Evolutionary conservation across 2,888 invertebrate species (phyloP).

Genomic region (Zootermopsis nevadensis): DNA sequence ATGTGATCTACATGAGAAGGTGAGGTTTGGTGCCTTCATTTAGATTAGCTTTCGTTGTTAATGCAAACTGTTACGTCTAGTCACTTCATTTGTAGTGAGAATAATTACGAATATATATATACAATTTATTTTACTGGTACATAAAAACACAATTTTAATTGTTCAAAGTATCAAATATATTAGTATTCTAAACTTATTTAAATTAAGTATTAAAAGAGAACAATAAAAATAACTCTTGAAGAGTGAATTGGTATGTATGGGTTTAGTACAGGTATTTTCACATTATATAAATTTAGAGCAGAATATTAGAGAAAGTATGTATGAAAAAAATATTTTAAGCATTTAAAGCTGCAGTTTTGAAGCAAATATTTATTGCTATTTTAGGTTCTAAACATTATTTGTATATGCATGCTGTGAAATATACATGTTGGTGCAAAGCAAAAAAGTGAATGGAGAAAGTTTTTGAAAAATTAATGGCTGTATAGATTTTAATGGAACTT

Average conservation of each 20-base stretch:
- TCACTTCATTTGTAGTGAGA: background rate
- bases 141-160: background rate
- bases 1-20: background rate
- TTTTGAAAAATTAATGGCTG: too few species aligned
- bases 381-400: too few species aligned
- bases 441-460: too few species aligned
- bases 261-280: background rate
- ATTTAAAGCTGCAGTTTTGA: too few species aligned
- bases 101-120: background rate
- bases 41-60: slow-evolving; percentile 8
- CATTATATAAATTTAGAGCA: background rate
- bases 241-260: background rate
- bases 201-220: background rate
- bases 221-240: background rate
- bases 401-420: too few species aligned
- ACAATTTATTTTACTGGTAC: background rate
- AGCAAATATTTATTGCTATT: too few species aligned
- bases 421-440: too few species aligned
- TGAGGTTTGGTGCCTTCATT: slow-evolving; percentile 23
- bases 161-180: background rate
- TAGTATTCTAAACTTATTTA: background rate
- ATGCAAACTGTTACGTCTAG: background rate
- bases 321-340: too few species aligned
- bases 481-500: too few species aligned
- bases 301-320: too few species aligned